Evolutionary conservation across 92 coral and sea anemone genomes (phyloP), one percentile per base, ranked within the genome.

Genomic region (Montipora capitata): DNA sequence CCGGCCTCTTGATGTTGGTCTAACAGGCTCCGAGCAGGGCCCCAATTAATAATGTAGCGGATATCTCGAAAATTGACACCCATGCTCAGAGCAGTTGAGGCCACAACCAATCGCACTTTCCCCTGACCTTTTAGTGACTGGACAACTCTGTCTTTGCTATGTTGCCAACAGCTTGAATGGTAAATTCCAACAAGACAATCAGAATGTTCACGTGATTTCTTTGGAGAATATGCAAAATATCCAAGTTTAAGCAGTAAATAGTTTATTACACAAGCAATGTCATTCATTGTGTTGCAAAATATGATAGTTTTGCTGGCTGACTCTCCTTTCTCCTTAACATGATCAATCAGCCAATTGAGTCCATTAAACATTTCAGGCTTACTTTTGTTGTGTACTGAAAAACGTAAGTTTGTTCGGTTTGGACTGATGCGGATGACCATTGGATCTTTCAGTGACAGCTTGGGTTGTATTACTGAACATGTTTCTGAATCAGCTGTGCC

Each of bases 1-100:
- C 92, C 95, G 13, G 89, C 87, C 84, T 92, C 77, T 62, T 88
- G 92, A 76, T 92, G 92, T 59, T 81, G 84, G 41, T 83, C 92
- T 7, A 87, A 57, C 11, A 88, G 76, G 65, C 54, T 92, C 40
- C 89, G 49, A 40, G 92, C 84, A 16, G 84, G 89, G 10, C 89
- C 79, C 78, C 83, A 87, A 79, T 79, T 87, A 17, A 87, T 40
- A 7, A 87, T 65, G 68, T 87, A 83, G 35, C 81, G 80, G 13
- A 87, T 82, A 38, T 91, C 74, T 20, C 92, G 89, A 38, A 87
- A 81, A 45, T 87, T 80, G 3, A 91, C 91, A 7, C 94, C 89
- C 94, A 86, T 91, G 48, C 94, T 90, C 7, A 90, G 87, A 10
- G 91, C 85, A 43, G 51, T 5, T 14, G 87, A 71, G 14, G 93